Percentiles rank a stretch among this genome's conserved stretches.
phyloP scores from a whole-genome alignment of 2,888 invertebrate genomes.

The Cremastinae sp. region DNA sequence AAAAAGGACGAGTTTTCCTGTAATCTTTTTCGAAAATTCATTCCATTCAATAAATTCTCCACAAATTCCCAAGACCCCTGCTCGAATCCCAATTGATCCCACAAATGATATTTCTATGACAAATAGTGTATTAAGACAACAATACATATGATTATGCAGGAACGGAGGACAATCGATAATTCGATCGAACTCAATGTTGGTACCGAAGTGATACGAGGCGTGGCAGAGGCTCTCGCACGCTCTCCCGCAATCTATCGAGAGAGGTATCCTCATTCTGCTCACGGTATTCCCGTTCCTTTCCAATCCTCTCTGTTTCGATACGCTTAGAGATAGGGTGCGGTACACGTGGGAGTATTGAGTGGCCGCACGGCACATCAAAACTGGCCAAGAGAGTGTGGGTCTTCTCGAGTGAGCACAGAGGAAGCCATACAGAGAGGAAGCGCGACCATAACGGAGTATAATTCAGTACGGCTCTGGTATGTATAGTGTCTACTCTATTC shows the following conservation, averaged over 20 bases:
- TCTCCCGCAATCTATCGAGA: slow-evolving; percentile 47
- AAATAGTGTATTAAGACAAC: slow-evolving; percentile 14
- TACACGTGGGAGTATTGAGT: slow-evolving; percentile 73
- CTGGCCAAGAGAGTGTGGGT: slow-evolving; percentile 31
- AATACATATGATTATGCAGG: slow-evolving; percentile 45
- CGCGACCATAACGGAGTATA: slow-evolving; percentile 75
- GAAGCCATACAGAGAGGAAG: slow-evolving; percentile 66
- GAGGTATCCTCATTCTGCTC: slow-evolving; percentile 11
- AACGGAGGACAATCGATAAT: slow-evolving; percentile 58
- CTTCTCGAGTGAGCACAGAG: slow-evolving; percentile 58
- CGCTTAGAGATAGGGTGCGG: slow-evolving; percentile 65
- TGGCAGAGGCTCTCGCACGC: slow-evolving; percentile 57
- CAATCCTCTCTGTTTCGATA: slow-evolving; percentile 64
- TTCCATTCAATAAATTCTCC: too few relatives aligned
- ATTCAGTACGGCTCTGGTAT: slow-evolving; percentile 75
- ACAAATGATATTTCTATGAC: too few relatives aligned
- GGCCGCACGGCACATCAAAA: slow-evolving; percentile 60
- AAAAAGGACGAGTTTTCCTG: too few relatives aligned
- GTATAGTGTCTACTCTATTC: slow-evolving; percentile 74
- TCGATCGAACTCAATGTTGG: slow-evolving; percentile 52
- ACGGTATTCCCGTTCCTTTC: slow-evolving; percentile 42
- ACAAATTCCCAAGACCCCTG: too few relatives aligned
- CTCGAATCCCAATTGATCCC: too few relatives aligned
- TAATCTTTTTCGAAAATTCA: too few relatives aligned
- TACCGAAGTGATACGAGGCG: slow-evolving; percentile 58